Evolutionary conservation across 2,888 invertebrate species (phyloP).

Genomic region (Dyspetes luteomarginatus): DNA sequence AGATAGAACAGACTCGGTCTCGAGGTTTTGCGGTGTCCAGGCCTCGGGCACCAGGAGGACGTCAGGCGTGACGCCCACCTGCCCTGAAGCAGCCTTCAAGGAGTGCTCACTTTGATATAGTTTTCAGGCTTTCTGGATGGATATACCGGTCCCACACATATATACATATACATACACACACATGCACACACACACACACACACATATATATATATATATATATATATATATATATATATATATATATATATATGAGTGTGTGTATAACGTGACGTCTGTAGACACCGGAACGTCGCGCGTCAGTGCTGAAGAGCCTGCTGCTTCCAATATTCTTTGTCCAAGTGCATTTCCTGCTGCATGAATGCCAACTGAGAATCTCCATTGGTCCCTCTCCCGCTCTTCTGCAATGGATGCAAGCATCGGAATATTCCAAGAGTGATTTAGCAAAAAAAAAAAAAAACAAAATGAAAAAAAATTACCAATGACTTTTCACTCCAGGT

Average conservation of each 20-base stretch:
- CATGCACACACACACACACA: too few relatives aligned
- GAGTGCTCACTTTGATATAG: slow-evolving; percentile 53
- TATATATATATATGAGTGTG: slow-evolving; percentile 2
- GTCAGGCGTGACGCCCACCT: slow-evolving; percentile 78
- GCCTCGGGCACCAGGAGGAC: slow-evolving; percentile 61
- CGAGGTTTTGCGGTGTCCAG: slow-evolving; percentile 63
- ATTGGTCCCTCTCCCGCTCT: too few relatives aligned
- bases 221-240: slow-evolving; percentile 15
- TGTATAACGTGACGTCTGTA: slow-evolving; percentile 37
- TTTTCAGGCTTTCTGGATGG: slow-evolving; percentile 56
- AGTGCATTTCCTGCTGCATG: slow-evolving; percentile 54
- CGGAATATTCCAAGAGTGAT: too few relatives aligned
- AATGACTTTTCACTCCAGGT: too few relatives aligned
- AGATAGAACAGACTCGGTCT: neutral
- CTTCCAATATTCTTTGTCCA: slow-evolving; percentile 53
- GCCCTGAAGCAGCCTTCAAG: slow-evolving; percentile 69
- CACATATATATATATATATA: slow-evolving; percentile 9
- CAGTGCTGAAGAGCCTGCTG: slow-evolving; percentile 64
- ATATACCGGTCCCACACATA: slow-evolving; percentile 22
- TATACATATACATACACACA: slow-evolving; percentile 11
- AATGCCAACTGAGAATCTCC: neutral
- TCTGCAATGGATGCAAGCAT: too few relatives aligned
- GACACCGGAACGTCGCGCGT: slow-evolving; percentile 69
- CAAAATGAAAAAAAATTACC: too few relatives aligned
- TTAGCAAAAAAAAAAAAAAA: too few relatives aligned